phyloP scores from a whole-genome alignment of 2,797 vertebrate genomes.

The Naso thynnoides region DNA sequence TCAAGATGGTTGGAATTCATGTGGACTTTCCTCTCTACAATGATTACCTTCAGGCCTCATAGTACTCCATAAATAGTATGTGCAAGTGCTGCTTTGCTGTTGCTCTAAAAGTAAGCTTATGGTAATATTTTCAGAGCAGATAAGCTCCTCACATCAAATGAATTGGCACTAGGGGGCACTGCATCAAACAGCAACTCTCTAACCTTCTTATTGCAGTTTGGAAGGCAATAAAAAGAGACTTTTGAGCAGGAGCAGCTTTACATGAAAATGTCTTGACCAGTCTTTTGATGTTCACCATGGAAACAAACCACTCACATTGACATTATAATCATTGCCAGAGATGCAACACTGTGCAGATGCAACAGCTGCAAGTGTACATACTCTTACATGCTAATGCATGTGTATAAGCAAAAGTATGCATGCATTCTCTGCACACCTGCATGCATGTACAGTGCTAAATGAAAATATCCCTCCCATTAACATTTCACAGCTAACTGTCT shows the following conservation, averaged over 20 bases:
- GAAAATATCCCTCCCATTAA: neutral
- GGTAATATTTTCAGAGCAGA: slow-evolving; percentile 37
- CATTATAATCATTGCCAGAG: neutral
- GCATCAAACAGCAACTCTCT: slow-evolving; percentile 47
- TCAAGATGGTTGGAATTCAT: slow-evolving; percentile 11
- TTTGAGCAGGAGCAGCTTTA: slow-evolving; percentile 43
- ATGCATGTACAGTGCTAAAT: neutral
- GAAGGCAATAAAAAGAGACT: slow-evolving; percentile 29
- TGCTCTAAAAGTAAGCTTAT: slow-evolving; percentile 13
- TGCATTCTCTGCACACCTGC: neutral
- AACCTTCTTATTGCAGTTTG: slow-evolving; percentile 50
- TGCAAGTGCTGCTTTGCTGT: slow-evolving; percentile 27
- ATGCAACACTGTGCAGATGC: neutral
- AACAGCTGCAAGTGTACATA: neutral
- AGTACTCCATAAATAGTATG: slow-evolving; percentile 3
- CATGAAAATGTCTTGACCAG: slow-evolving; percentile 14
- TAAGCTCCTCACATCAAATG: slow-evolving; percentile 51
- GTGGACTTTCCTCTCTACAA: neutral
- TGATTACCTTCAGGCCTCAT: slow-evolving; percentile 3
- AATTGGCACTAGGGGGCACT: slow-evolving; percentile 48
- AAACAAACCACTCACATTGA: slow-evolving; percentile 13
- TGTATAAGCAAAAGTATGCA: neutral
- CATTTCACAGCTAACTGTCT: neutral
- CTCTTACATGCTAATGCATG: neutral
- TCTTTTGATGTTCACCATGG: slow-evolving; percentile 32